phyloP scores from a whole-genome alignment of 2,113 vertebrate species.

The Vulpes ferrilata region DNA sequence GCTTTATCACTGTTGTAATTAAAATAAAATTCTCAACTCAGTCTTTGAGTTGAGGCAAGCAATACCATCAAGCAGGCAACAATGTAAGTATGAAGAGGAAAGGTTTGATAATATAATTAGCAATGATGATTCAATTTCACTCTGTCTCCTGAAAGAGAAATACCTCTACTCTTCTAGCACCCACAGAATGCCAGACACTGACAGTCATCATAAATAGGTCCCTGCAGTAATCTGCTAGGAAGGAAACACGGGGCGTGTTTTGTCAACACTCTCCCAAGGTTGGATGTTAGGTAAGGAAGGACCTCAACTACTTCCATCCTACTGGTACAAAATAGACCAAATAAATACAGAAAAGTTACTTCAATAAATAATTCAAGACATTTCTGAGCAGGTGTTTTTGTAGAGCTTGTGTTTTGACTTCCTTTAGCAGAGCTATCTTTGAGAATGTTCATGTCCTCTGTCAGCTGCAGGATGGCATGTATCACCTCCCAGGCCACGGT shows the following conservation, averaged over 20 bases:
- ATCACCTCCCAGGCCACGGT: neutral
- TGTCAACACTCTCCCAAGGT: neutral
- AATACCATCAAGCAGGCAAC: neutral
- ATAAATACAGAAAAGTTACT: neutral
- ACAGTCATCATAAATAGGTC: neutral
- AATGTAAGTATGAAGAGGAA: neutral
- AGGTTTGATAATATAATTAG: neutral
- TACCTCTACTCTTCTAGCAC: neutral
- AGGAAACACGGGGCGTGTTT: neutral
- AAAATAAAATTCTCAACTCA: neutral
- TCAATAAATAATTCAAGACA: neutral
- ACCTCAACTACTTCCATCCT: neutral
- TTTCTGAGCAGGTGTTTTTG: neutral
- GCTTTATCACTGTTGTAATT: neutral
- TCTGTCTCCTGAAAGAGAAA: neutral
- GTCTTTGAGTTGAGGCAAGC: neutral
- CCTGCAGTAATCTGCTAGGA: neutral
- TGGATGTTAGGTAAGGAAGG: neutral
- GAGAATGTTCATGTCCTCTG: neutral
- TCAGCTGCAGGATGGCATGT: neutral
- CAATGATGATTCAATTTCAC: neutral
- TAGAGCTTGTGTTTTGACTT: neutral
- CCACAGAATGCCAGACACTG: neutral
- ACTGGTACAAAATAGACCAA: neutral
- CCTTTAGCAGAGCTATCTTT: neutral